Conservation (phyloP, 2,888 invertebrate species). For the Leptopilina syphax region DNA sequence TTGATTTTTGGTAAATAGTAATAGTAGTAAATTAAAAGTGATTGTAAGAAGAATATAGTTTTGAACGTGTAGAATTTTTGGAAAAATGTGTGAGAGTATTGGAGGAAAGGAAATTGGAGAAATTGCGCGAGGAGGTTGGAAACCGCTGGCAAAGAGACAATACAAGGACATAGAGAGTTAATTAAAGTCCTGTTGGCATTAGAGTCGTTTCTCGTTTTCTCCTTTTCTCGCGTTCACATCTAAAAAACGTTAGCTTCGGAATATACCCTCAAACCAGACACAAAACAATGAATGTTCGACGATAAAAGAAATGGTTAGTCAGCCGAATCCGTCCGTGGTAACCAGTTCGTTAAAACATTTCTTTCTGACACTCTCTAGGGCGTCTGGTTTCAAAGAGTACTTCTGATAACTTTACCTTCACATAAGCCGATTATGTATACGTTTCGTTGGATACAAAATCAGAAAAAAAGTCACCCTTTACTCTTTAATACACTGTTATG, state of each 20-base stretch:
- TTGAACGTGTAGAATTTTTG: not conserved
- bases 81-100: no score
- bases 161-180: slow-evolving; percentile 60
- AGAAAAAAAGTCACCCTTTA: not conserved
- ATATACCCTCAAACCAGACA: slow-evolving; percentile 13
- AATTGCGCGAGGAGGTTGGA: slow-evolving; percentile 45
- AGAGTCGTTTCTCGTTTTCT: slow-evolving; percentile 43
- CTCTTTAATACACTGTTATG: no score
- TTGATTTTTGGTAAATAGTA: no score
- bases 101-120: not conserved
- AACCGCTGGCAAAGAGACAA: slow-evolving; percentile 68
- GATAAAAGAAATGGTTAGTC: slow-evolving; percentile 70
- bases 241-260: slow-evolving; percentile 35
- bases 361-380: slow-evolving; percentile 58
- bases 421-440: not conserved
- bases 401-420: slow-evolving; percentile 60
- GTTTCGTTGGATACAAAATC: not conserved
- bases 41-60: not conserved
- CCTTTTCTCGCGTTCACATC: slow-evolving; percentile 31
- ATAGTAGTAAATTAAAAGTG: no score
- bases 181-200: slow-evolving; percentile 54
- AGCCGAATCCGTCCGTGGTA: slow-evolving; percentile 61
- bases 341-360: slow-evolving; percentile 70
- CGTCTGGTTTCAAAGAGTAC: slow-evolving; percentile 44
- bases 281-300: slow-evolving; percentile 52